Evolutionary conservation across 35 echinoderm and acorn worm species (phyloP), one percentile per base, ranked within the genome.

Genomic region (Chiridota heheva): DNA sequence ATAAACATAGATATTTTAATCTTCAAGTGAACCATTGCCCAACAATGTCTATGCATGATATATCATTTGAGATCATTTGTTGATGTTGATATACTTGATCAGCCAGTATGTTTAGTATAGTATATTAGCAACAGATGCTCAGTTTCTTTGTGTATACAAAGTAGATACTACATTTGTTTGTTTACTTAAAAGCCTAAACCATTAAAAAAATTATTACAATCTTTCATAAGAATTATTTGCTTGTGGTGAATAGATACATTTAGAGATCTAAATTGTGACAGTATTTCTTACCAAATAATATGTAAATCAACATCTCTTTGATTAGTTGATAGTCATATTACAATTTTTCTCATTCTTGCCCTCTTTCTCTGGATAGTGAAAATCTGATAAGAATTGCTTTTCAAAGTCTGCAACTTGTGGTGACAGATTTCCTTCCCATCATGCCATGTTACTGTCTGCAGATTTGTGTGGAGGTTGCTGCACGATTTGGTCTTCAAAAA

Each of bases 401-500:
- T 55, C 89, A 98, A 69, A 92, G 95, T 46, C 55, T 98, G 35
- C 95, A 98, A 44, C 80, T 98, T 36, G 95, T 98, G 0, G 89
- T 91, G 36, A 91, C 89, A 3, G 95, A 91, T 66, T 98, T 92
- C 75, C 81, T 92, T 48, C 85, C 89, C 81, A 91, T 92, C 73
- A 92, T 92, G 89, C 89, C 89, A 47, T 88, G 84, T 58, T 91
- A 92, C 62, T 91, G 84, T 39, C 48, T 92, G 39, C 89, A 98
- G 70, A 88, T 92, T 55, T 86, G 89, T 15, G 82, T 98, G 0
- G 72, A 82, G 28, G 81, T 82, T 2, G 88, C 89, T 17, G 88
- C 95, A 15, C 88, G 90, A 55, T 98, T 98, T 98, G 95, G 95
- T 17, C 77, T 98, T 24, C 95, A 98, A 69, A 88, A 88, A 26